Evolutionary conservation across 2,888 invertebrate genomes (phyloP), one percentile per base, ranked within the genome.

Genomic region (Nebria salina): DNA sequence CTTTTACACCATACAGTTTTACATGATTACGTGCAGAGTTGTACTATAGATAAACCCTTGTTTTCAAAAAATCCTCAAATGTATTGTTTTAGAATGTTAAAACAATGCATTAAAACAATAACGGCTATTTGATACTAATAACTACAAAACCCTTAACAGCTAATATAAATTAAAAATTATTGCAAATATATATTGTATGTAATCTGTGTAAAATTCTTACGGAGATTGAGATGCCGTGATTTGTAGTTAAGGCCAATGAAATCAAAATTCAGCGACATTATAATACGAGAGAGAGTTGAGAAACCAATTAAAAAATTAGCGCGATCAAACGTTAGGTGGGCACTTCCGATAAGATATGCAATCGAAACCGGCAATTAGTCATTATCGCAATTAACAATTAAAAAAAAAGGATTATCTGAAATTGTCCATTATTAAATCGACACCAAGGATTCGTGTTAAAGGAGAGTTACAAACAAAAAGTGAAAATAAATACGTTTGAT

Each of bases 1-100:
- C 54, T 54, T 54, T 54, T 54, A 54, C 54, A 54, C 54, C 54
- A 54, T 54, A 54, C 54, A 54, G 54, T 54, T 54, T 54, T 54
- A 4, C 54, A 54, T 54, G 54, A 54, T 54, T 54, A 54, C 54
- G 54, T 54, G 54, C 54, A 54, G 54, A 13, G 54, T 54, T 54
- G 54, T 54, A 54, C 54, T 54, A 34, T 2, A 54, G 11, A 54
- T 54, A 54, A 5, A 54, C 8, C 8, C 54, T 54, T 54, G 34
- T 34, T 5, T 54, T 11, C 54, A 13, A 54, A 2, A 54, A 11
- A 54, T 7, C 54, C 8, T 54, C 54, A 11, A 54, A 6, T 54
- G 1, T 54, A 7, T 54, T 11, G 7, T 54, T 6, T 54, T 13
- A 54, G 7, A 54, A 13, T 54, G 8, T 11, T 54, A 0, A 54